Evolutionary conservation across 2,113 vertebrate genomes (phyloP).

Genomic region (Cyanoderma ruficeps): DNA sequence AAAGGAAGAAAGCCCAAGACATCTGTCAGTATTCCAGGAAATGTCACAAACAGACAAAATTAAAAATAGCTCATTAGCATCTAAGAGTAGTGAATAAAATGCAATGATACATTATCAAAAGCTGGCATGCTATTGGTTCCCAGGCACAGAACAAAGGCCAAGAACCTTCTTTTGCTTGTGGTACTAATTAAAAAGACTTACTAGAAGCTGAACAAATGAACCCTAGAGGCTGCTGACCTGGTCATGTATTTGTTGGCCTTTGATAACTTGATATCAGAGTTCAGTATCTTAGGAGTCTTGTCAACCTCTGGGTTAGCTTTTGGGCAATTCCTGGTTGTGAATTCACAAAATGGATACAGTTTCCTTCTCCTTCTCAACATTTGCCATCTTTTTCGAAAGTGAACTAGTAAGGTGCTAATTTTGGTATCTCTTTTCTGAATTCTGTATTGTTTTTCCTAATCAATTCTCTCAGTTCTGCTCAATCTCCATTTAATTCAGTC

Average conservation of each 20-base stretch:
- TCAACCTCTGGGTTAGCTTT: neutral
- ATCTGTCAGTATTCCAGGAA: constrained; percentile 10
- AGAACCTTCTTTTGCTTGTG: neutral
- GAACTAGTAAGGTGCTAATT: constrained; percentile 23
- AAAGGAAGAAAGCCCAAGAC: neutral
- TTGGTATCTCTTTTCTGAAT: neutral
- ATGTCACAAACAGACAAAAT: neutral
- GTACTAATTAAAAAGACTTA: neutral
- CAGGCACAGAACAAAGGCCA: constrained; percentile 8
- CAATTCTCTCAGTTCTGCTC: constrained; percentile 35
- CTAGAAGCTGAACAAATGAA: neutral
- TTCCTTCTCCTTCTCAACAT: neutral
- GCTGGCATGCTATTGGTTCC: neutral
- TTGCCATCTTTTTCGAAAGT: neutral
- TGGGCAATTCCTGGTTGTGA: neutral
- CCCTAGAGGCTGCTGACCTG: neutral
- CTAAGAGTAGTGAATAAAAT: neutral
- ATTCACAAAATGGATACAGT: neutral
- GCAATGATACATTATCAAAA: neutral
- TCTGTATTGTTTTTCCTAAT: constrained; percentile 26
- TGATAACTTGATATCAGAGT: neutral
- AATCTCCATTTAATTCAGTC: constrained; percentile 52
- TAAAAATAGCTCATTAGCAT: neutral
- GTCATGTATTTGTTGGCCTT: neutral
- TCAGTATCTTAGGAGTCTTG: neutral